Conservation (phyloP, 2,888 invertebrate species). For the Clepsis dumicolana region DNA sequence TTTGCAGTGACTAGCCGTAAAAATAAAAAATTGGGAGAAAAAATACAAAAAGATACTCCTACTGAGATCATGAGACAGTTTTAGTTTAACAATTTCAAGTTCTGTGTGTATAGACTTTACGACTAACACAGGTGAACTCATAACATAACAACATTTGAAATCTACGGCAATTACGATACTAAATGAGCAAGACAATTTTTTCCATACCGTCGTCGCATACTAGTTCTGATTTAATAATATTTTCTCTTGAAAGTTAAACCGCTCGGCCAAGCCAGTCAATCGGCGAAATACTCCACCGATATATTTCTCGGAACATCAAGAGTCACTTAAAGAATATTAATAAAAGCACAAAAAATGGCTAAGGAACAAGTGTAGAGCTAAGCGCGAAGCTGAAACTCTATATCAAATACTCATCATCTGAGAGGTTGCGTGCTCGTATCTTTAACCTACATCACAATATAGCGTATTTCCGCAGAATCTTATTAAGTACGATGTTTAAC, state of each 20-base stretch:
- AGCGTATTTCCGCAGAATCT: not conserved
- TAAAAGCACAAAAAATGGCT: conserved; percentile 33
- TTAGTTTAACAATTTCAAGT: too few species aligned
- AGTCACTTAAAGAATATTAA: conserved; percentile 40
- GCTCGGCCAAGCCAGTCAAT: conserved; percentile 33
- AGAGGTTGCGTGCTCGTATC: too few species aligned
- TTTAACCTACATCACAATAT: not conserved
- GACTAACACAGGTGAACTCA: too few species aligned
- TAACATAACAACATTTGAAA: too few species aligned
- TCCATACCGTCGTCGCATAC: not conserved
- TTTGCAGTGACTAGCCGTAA: too few species aligned
- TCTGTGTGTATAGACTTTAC: too few species aligned
- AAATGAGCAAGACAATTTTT: not conserved
- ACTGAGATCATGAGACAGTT: too few species aligned
- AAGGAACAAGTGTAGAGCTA: conserved; percentile 18
- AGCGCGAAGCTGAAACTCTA: conserved; percentile 6
- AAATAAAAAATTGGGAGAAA: too few species aligned
- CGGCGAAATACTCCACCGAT: conserved; percentile 37
- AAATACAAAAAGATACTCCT: too few species aligned
- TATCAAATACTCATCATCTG: not conserved
- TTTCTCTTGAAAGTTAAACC: conserved; percentile 40
- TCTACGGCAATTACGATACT: too few species aligned
- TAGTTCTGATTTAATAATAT: not conserved
- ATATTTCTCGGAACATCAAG: conserved; percentile 35
- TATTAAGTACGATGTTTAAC: too few species aligned